Evolutionary conservation across 1,140 invertebrate species (phyloP).

Genomic region (Trachymyrmex cornetzi): DNA sequence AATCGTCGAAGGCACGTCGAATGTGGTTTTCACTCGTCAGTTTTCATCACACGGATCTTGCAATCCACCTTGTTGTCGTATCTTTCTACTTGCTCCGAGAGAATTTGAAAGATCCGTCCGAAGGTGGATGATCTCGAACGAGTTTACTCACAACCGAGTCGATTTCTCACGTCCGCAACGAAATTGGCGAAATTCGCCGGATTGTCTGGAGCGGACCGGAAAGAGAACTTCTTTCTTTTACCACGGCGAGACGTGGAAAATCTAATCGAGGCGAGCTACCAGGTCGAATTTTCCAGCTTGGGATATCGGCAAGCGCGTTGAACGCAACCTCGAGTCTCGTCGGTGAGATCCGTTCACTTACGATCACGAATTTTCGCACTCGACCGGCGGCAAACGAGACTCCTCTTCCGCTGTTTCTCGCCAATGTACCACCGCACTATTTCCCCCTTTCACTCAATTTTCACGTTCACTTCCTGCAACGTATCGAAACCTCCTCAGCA

Average conservation of each 20-base stretch:
- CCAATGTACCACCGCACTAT: constrained; percentile 11
- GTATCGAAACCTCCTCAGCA: neutral
- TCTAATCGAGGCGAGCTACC: neutral
- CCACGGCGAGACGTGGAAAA: neutral
- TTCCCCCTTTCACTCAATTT: constrained; percentile 36
- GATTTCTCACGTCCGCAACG: constrained; percentile 12
- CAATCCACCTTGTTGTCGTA: neutral
- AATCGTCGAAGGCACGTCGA: neutral
- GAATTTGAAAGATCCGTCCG: neutral
- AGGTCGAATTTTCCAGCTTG: neutral
- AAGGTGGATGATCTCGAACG: neutral
- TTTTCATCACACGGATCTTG: neutral
- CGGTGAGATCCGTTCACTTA: constrained; percentile 1
- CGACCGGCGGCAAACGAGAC: neutral
- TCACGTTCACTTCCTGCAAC: constrained; percentile 23
- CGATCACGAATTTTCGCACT: constrained; percentile 10
- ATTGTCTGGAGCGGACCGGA: neutral
- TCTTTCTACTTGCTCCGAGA: neutral
- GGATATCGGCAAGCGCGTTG: neutral
- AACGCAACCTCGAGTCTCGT: neutral
- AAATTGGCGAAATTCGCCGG: constrained; percentile 39
- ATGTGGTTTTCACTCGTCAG: neutral
- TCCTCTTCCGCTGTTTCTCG: neutral
- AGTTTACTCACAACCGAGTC: constrained; percentile 12
- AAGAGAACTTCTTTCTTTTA: neutral